Conservation (phyloP, 1,140 invertebrate genomes). For the Globodera ellingtonae region DNA sequence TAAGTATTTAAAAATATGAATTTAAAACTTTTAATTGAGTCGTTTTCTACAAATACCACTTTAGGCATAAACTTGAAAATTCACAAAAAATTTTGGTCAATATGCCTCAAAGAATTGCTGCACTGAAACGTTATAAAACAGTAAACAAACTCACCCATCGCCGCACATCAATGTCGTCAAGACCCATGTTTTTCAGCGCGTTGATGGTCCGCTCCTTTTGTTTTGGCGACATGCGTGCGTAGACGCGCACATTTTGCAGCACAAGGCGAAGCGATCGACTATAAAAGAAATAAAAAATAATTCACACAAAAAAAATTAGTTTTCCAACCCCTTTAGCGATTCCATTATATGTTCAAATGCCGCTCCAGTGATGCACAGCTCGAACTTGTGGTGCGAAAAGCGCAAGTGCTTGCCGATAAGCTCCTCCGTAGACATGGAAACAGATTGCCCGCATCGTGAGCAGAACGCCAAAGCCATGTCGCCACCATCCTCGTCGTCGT, state of each 20-base stretch:
- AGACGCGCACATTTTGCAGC: constrained; percentile 76
- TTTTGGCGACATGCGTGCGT: constrained; percentile 90
- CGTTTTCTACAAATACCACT: no score
- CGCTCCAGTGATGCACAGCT: constrained; percentile 91
- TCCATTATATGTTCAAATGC: constrained; percentile 63
- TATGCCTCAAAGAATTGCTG: no score
- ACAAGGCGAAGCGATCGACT: constrained; percentile 1
- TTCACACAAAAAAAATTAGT: neutral
- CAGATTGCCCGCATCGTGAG: constrained; percentile 2
- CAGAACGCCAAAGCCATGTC: constrained; percentile 30
- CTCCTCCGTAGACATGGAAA: constrained; percentile 69
- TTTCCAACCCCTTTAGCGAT: neutral
- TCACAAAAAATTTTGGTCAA: no score
- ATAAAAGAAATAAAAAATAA: neutral
- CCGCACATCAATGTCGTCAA: constrained; percentile 96
- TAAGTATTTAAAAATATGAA: no score
- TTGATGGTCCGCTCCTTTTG: constrained; percentile 94
- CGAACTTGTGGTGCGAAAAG: constrained; percentile 74
- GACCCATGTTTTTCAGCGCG: constrained; percentile 81
- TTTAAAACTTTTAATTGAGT: no score
- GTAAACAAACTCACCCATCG: constrained; percentile 75
- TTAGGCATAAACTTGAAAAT: no score
- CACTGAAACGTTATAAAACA: no score
- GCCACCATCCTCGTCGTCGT: no score
- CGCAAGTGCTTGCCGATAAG: constrained; percentile 24